Conservation (phyloP, 2,888 invertebrate species). For the Caradrina clavipalpis region DNA sequence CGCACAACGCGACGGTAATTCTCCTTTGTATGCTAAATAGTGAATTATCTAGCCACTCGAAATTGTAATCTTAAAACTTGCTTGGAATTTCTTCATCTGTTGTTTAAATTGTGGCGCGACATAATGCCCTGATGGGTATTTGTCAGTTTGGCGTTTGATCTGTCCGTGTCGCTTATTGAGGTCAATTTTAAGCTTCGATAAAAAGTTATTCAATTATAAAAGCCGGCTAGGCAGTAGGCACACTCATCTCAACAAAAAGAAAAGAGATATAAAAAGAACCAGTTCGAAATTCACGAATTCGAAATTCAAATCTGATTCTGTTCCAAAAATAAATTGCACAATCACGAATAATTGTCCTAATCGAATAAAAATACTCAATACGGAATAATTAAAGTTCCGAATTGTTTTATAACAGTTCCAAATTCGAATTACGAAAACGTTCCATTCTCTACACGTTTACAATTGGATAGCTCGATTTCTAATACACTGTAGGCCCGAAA, state of each 20-base stretch:
- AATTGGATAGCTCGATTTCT: constrained; percentile 50
- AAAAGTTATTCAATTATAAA: constrained; percentile 41
- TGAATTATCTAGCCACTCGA: constrained; percentile 90
- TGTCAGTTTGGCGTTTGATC: constrained; percentile 66
- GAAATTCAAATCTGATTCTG: not conserved
- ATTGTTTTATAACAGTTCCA: constrained; percentile 44
- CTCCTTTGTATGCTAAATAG: constrained; percentile 90
- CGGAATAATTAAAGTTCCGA: constrained; percentile 15
- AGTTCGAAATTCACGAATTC: not conserved
- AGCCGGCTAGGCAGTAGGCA: not conserved
- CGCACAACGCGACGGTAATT: constrained; percentile 86
- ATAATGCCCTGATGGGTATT: constrained; percentile 69
- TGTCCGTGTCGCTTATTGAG: constrained; percentile 55
- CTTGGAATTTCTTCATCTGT: constrained; percentile 90
- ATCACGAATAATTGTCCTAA: constrained; percentile 3
- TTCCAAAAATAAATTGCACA: not conserved
- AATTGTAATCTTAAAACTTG: constrained; percentile 90
- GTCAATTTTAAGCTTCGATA: constrained; percentile 63
- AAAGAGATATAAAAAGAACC: not conserved
- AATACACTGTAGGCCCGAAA: constrained; percentile 51
- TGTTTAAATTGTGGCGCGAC: constrained; percentile 76
- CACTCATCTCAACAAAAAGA: constrained; percentile 1
- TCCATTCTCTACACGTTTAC: constrained; percentile 39
- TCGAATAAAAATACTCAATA: constrained; percentile 15
- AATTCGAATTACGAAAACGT: constrained; percentile 52